Evolutionary conservation across 2,888 invertebrate species (phyloP).

Genomic region (Achlya flavicornis): DNA sequence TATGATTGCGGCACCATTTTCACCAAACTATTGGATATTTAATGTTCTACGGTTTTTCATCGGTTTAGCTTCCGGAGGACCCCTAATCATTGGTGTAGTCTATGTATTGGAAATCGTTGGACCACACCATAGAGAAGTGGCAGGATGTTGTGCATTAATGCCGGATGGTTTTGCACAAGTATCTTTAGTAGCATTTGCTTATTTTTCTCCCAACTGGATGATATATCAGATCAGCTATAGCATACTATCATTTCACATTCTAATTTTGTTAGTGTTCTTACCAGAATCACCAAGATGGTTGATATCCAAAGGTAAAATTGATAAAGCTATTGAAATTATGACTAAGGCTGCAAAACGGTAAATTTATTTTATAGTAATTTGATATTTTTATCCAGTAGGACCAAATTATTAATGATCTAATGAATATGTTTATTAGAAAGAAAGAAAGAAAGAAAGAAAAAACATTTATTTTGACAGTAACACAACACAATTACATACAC

Average conservation of each 20-base stretch:
- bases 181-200: constrained; percentile 52
- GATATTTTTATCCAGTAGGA: constrained; percentile 9
- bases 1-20: constrained; percentile 86
- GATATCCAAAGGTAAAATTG: constrained; percentile 48
- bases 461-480: no score
- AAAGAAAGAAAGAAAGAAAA: no score
- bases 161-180: constrained; percentile 56
- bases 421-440: no score
- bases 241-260: constrained; percentile 40
- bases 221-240: constrained; percentile 45
- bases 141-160: constrained; percentile 46
- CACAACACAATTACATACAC: no score
- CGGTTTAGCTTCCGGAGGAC: constrained; percentile 89
- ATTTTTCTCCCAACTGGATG: constrained; percentile 53
- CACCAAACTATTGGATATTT: constrained; percentile 83
- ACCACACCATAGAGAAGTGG: constrained; percentile 66
- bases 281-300: constrained; percentile 66
- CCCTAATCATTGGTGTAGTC: constrained; percentile 82
- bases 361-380: constrained; percentile 11
- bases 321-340: constrained; percentile 45
- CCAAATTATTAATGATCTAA: not conserved
- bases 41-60: constrained; percentile 85
- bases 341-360: constrained; percentile 53
- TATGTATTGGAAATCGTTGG: constrained; percentile 86
- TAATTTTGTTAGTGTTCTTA: constrained; percentile 40